Percentiles rank a stretch among this genome's conserved stretches.
Conservation (phyloP, 1,140 invertebrate species). For the Apis laboriosa region DNA sequence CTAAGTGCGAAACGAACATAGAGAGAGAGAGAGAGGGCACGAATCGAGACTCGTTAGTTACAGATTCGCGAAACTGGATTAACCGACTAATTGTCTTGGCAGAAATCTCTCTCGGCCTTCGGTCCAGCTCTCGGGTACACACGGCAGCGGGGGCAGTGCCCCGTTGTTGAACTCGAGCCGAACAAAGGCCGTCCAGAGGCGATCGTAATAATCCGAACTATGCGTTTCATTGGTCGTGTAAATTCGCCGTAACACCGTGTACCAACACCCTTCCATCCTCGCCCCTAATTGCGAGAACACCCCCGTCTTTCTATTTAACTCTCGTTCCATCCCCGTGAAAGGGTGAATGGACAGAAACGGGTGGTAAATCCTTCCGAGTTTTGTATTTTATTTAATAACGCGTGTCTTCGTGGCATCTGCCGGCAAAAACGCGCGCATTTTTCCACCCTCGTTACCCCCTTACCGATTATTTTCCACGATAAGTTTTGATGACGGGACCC, state of each 20-base stretch:
- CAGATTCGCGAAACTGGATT: slow-evolving; percentile 63
- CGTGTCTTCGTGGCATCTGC: neutral
- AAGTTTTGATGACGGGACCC: slow-evolving; percentile 26
- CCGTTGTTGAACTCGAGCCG: slow-evolving; percentile 24
- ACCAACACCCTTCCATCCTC: neutral
- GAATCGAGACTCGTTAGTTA: slow-evolving; percentile 62
- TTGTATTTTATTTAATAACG: neutral
- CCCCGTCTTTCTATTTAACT: slow-evolving; percentile 16
- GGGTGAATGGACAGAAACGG: neutral
- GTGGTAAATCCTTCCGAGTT: slow-evolving; percentile 1
- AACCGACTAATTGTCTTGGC: slow-evolving; percentile 64
- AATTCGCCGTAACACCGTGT: slow-evolving; percentile 40
- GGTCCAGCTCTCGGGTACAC: slow-evolving; percentile 1
- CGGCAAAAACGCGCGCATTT: neutral
- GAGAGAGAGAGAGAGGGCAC: neutral
- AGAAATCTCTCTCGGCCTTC: slow-evolving; percentile 56
- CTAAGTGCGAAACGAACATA: neutral
- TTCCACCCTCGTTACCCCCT: neutral
- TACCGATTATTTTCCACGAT: slow-evolving; percentile 10
- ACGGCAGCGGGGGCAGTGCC: neutral
- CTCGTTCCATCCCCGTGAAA: neutral
- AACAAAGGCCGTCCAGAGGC: slow-evolving; percentile 54
- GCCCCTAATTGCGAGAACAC: slow-evolving; percentile 51
- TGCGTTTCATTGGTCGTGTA: slow-evolving; percentile 61
- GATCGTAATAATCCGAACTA: slow-evolving; percentile 64